phyloP scores from a whole-genome alignment of 1,140 invertebrate genomes.

The Drosophila arawakana region DNA sequence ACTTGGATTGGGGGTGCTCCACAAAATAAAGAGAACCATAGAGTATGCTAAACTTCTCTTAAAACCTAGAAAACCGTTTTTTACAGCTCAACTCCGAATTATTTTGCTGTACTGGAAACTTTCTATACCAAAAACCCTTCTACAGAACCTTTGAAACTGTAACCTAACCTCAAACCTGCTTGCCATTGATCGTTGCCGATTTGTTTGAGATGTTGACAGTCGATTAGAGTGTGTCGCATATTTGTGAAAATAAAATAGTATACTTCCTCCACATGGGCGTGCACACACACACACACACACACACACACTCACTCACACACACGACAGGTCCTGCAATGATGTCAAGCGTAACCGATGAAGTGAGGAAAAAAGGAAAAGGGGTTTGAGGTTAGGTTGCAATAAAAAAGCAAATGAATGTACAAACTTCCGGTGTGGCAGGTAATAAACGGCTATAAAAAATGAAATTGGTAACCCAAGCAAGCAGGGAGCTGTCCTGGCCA shows the following conservation, averaged over 20 bases:
- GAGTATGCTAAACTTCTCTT: no score
- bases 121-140: background rate
- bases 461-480: slow-evolving; percentile 48
- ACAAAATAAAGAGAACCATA: no score
- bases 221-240: slow-evolving; percentile 6
- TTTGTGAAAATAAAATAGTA: background rate
- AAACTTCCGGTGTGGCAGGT: slow-evolving; percentile 43
- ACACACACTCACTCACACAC: slow-evolving; percentile 8
- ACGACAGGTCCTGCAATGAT: slow-evolving; percentile 26
- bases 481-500: slow-evolving; percentile 9
- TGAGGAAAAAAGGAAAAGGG: slow-evolving; percentile 14
- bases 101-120: no score
- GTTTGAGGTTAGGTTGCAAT: slow-evolving; percentile 44
- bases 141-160: background rate
- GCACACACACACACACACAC: background rate
- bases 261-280: no score
- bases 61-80: no score
- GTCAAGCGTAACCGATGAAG: slow-evolving; percentile 24
- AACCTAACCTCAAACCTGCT: slow-evolving; percentile 12
- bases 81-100: no score
- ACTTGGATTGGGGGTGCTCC: no score
- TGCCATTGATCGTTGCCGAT: slow-evolving; percentile 25
- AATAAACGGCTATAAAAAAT: slow-evolving; percentile 26
- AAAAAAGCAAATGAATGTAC: slow-evolving; percentile 51
- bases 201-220: slow-evolving; percentile 1